phyloP scores from a whole-genome alignment of 2,113 vertebrate species.

The Podiceps cristatus region DNA sequence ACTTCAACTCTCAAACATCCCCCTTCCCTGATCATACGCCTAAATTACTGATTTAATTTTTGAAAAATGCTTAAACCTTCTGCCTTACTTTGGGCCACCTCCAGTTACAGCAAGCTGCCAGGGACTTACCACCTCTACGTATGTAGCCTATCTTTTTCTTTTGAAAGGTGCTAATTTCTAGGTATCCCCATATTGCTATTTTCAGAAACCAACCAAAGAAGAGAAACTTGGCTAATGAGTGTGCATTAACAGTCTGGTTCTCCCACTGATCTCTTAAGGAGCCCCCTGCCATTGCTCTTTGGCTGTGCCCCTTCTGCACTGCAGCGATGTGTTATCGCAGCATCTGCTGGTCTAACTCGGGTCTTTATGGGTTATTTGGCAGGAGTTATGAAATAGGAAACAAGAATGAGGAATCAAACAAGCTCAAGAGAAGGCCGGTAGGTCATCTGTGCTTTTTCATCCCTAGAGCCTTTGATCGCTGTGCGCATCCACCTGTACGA shows the following conservation, averaged over 20 bases:
- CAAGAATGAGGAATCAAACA: neutral
- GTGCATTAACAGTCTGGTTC: accelerated
- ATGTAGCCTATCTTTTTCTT: neutral
- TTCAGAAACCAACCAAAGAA: neutral
- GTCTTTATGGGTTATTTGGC: neutral
- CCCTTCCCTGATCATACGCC: too few relatives aligned
- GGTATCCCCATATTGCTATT: neutral
- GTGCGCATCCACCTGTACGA: accelerated
- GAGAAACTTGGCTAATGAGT: neutral
- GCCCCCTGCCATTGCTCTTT: accelerated
- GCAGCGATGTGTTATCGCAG: neutral
- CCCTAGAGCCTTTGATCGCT: neutral
- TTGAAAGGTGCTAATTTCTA: neutral
- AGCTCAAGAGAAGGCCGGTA: neutral
- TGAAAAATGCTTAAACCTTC: neutral
- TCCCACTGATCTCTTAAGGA: neutral
- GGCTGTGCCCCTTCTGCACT: neutral
- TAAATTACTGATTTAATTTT: neutral
- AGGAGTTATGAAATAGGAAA: neutral
- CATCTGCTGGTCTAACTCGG: neutral
- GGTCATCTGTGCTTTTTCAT: neutral
- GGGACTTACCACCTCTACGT: neutral
- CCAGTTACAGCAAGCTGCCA: neutral
- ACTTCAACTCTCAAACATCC: neutral
- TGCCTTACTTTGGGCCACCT: neutral